Conservation (phyloP, 1,140 invertebrate species). For the Spodoptera litura region DNA sequence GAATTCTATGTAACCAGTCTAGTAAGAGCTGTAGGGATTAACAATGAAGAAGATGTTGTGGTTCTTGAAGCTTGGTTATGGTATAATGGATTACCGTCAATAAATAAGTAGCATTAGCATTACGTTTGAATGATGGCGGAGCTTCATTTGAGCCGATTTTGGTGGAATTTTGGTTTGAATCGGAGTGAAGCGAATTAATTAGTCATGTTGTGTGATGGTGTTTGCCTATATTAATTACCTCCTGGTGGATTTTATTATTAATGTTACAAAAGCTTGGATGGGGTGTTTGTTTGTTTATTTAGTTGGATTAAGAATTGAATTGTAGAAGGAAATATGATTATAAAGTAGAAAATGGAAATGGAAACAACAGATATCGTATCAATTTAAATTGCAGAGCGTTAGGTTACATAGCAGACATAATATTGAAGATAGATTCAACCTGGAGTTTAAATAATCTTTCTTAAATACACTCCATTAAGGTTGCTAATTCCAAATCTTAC, state of each 20-base stretch:
- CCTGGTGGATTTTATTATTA: constrained; percentile 21
- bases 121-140: constrained; percentile 65
- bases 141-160: constrained; percentile 68
- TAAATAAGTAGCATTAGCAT: constrained; percentile 73
- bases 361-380: too few species aligned
- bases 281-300: constrained; percentile 1
- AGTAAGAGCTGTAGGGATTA: constrained; percentile 50
- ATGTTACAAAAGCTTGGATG: constrained; percentile 12
- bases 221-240: constrained; percentile 38
- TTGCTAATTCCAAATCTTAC: not conserved
- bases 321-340: too few species aligned
- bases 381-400: too few species aligned
- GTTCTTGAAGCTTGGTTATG: constrained; percentile 52
- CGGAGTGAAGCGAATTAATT: constrained; percentile 62
- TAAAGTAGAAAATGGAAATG: too few species aligned
- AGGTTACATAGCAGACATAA: too few species aligned
- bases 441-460: too few species aligned
- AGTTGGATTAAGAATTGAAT: not conserved
- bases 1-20: constrained; percentile 54
- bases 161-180: constrained; percentile 60
- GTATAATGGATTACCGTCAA: constrained; percentile 71
- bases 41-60: constrained; percentile 35
- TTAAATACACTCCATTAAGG: too few species aligned
- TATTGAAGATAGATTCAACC: too few species aligned
- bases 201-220: constrained; percentile 56